phyloP scores from a whole-genome alignment of 30 jellyfish, hydroid and myxozoan species.

The Aurelia aurita region DNA sequence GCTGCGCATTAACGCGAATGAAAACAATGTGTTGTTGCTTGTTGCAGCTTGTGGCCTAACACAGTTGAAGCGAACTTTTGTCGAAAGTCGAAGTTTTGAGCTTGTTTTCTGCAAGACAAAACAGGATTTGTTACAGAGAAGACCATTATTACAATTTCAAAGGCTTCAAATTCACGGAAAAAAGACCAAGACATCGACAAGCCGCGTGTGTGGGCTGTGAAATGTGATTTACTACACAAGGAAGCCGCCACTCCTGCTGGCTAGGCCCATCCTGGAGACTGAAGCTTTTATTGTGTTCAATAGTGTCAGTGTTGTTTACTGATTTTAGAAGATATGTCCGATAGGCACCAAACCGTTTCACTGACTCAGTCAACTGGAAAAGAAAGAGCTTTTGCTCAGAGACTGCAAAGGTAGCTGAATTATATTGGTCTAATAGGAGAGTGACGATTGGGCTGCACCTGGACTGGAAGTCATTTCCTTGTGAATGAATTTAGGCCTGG shows the following conservation, averaged over 20 bases:
- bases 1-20: not conserved
- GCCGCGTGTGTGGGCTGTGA: too few relatives aligned
- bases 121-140: too few relatives aligned
- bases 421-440: too few relatives aligned
- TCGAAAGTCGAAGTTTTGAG: too few relatives aligned
- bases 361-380: constrained; percentile 71
- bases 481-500: too few relatives aligned
- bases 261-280: too few relatives aligned
- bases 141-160: too few relatives aligned
- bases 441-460: not conserved
- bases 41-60: constrained; percentile 52
- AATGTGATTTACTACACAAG: constrained; percentile 7
- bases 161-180: too few relatives aligned
- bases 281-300: too few relatives aligned
- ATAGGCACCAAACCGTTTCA: constrained; percentile 39
- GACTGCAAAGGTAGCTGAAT: constrained; percentile 75
- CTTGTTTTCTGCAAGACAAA: too few relatives aligned
- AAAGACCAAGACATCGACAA: too few relatives aligned
- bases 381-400: constrained; percentile 95
- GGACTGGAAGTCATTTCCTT: not conserved
- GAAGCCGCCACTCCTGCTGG: constrained; percentile 7
- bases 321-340: constrained; percentile 40
- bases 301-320: not conserved
- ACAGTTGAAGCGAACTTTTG: not conserved
- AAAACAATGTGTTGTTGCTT: constrained; percentile 22